A percentile compares a stretch with the other conserved stretches of the same genome.
These are phyloP conservation scores for Eubasilissa regina DNA, from an alignment of 1,140 invertebrate species.

Conservation along the genomic window DNA sequence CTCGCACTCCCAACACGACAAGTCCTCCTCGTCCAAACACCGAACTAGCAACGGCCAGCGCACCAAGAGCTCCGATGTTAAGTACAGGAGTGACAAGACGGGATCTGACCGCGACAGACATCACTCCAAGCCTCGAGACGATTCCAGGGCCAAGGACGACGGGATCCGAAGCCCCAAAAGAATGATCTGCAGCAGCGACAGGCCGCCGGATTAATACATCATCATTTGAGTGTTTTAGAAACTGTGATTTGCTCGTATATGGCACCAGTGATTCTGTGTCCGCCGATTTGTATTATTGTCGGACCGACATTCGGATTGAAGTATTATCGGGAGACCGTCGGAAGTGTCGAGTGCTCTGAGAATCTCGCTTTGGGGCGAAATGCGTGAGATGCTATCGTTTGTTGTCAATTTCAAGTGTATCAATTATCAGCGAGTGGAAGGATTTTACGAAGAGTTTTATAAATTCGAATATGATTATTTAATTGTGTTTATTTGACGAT, in stretches of 20 bases:
- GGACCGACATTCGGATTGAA: too few species aligned
- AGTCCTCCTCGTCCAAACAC: slow-evolving; percentile 49
- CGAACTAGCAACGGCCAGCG: background rate
- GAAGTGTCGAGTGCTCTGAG: too few species aligned
- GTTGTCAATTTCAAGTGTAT: too few species aligned
- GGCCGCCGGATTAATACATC: slow-evolving; percentile 29
- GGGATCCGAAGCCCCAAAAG: background rate
- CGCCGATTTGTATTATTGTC: too few species aligned
- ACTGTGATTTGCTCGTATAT: slow-evolving; percentile 18
- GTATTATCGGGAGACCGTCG: too few species aligned
- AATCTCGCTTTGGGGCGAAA: too few species aligned
- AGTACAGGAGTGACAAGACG: background rate
- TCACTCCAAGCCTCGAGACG: background rate
- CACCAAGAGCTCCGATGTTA: slow-evolving; percentile 1
- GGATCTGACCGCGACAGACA: background rate
- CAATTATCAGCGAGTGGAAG: too few species aligned
- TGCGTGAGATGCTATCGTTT: too few species aligned
- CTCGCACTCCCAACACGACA: slow-evolving; percentile 27
- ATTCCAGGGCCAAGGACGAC: background rate
- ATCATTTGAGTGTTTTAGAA: slow-evolving; percentile 2
- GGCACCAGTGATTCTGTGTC: too few species aligned
- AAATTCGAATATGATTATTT: too few species aligned
- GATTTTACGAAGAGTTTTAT: too few species aligned
- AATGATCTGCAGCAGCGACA: slow-evolving; percentile 23
- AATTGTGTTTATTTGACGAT: too few species aligned